These are phyloP conservation scores for Rhynchotus rufescens DNA, from an alignment of 2,797 vertebrate species.

Conservation along the genomic window DNA sequence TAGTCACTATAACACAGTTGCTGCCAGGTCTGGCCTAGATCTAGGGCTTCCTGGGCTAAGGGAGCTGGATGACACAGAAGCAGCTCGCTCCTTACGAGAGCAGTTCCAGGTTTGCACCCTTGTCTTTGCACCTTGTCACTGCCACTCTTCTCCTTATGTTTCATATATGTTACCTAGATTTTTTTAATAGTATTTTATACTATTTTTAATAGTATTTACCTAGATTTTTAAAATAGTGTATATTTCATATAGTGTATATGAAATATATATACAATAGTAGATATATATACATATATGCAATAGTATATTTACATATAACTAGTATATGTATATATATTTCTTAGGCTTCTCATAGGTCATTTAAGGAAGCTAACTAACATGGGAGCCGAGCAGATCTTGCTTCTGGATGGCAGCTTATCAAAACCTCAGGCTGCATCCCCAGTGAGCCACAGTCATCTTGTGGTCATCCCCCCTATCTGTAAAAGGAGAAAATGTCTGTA, in stretches of 20 bases:
- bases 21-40: neutral
- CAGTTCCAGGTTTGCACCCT: fast-evolving
- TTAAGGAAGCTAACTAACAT: fast-evolving
- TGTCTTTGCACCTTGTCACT: neutral
- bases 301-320: too few relatives aligned
- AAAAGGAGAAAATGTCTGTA: neutral
- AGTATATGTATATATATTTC: neutral
- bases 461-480: neutral
- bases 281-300: too few relatives aligned
- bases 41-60: fast-evolving
- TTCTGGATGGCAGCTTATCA: neutral
- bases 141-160: neutral
- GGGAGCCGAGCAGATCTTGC: neutral
- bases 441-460: neutral
- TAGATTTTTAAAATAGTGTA: too few relatives aligned
- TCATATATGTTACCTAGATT: neutral
- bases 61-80: neutral
- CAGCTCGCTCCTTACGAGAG: neutral
- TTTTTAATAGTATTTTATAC: neutral
- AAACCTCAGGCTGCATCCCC: neutral
- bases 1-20: fast-evolving
- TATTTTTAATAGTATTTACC: too few relatives aligned
- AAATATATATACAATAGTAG: too few relatives aligned
- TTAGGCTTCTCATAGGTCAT: neutral
- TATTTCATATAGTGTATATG: too few relatives aligned